These are phyloP conservation scores for Electrophaes corylata DNA, from an alignment of 2,888 invertebrate species.

Conservation along the genomic window DNA sequence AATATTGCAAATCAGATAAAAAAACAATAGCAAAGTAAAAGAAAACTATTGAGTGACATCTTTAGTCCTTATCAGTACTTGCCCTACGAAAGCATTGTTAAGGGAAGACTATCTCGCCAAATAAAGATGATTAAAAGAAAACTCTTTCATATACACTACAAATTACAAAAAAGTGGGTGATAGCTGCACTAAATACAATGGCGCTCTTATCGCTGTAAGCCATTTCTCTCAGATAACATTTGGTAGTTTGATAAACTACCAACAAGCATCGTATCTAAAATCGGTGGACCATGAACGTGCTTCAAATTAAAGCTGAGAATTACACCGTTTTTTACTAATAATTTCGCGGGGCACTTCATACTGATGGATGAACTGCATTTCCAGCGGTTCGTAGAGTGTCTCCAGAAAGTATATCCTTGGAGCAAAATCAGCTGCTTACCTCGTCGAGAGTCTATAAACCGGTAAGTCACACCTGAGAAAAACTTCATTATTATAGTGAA, in stretches of 20 bases:
- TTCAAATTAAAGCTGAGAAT: constrained; percentile 20
- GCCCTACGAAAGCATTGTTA: too few species aligned
- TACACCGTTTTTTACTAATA: constrained; percentile 19
- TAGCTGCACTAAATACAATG: too few species aligned
- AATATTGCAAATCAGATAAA: too few species aligned
- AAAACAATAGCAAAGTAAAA: too few species aligned
- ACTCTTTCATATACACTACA: too few species aligned
- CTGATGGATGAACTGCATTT: constrained; percentile 32
- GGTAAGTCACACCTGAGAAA: constrained; percentile 18
- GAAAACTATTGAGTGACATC: too few species aligned
- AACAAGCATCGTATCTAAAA: not conserved
- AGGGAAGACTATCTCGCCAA: too few species aligned
- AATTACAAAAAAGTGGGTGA: too few species aligned
- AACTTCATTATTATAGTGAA: not conserved
- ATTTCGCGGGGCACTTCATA: constrained; percentile 27
- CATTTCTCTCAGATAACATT: not conserved
- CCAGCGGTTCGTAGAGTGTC: constrained; percentile 31
- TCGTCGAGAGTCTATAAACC: constrained; percentile 19
- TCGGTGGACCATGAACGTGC: constrained; percentile 34
- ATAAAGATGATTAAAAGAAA: too few species aligned
- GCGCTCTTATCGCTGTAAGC: too few species aligned
- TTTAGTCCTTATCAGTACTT: too few species aligned
- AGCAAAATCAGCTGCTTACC: constrained; percentile 26
- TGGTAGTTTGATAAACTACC: not conserved
- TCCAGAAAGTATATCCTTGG: constrained; percentile 37